Evolutionary conservation across 2,113 vertebrate genomes (phyloP).

Genomic region (Periophthalmodon schlosseri): DNA sequence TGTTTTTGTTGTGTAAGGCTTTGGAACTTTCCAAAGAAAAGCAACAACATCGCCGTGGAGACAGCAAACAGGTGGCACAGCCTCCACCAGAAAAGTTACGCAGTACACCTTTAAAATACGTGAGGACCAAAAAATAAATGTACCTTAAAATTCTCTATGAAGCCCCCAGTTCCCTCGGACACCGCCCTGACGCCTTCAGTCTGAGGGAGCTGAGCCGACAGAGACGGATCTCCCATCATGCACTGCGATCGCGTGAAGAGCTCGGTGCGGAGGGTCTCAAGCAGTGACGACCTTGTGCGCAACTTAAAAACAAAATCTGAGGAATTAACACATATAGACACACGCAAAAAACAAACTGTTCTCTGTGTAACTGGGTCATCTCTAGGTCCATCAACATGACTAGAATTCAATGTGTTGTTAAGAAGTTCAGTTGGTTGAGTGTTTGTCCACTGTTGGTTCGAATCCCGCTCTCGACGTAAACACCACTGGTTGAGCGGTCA

Average conservation of each 20-base stretch:
- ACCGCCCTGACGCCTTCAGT: conserved; percentile 64
- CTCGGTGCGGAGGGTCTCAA: conserved; percentile 85
- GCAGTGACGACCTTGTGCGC: conserved; percentile 85
- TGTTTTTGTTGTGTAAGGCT: no score
- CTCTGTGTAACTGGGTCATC: no score
- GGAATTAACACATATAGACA: neutral
- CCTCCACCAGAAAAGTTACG: neutral
- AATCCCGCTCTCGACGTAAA: no score
- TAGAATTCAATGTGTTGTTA: neutral
- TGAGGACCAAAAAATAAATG: conserved; percentile 1
- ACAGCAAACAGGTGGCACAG: no score
- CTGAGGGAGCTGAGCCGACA: conserved; percentile 32
- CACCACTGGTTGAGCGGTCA: no score
- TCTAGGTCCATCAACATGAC: no score
- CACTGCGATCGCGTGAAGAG: conserved; percentile 81
- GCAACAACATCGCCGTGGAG: no score
- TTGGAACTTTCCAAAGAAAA: no score
- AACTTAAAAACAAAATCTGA: conserved; percentile 66
- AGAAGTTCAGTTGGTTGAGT: no score
- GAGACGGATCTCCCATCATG: conserved; percentile 81
- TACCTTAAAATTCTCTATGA: conserved; percentile 94
- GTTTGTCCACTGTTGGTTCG: no score
- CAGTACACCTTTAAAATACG: neutral
- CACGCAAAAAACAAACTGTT: neutral
- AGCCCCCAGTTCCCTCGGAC: conserved; percentile 84